A percentile compares a stretch with the other conserved stretches of the same genome.
Conservation (phyloP, 2,797 vertebrate genomes). For the Diplodus puntazzo region DNA sequence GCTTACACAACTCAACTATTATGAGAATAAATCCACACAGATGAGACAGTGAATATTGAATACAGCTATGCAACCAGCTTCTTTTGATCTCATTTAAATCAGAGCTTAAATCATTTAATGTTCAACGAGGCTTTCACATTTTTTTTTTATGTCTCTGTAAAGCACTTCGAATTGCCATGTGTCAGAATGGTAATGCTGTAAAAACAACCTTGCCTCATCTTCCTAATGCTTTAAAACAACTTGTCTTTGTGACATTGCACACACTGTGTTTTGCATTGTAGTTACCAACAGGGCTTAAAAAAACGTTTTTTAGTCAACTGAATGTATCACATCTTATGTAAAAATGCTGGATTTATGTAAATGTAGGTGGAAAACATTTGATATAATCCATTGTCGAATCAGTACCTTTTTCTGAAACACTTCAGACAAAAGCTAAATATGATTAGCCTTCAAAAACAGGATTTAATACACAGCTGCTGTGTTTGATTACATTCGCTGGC, state of each 20-base stretch:
- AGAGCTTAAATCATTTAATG: too few species aligned
- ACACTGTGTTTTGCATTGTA: neutral
- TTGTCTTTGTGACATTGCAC: neutral
- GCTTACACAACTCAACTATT: neutral
- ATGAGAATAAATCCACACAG: neutral
- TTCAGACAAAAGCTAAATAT: neutral
- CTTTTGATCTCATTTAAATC: too few species aligned
- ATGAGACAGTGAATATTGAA: neutral
- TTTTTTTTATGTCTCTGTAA: too few species aligned
- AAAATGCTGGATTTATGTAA: neutral
- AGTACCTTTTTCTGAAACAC: neutral
- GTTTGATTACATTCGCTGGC: neutral
- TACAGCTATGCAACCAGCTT: too few species aligned
- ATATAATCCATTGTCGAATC: neutral
- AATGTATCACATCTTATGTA: neutral
- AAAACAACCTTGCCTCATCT: too few species aligned
- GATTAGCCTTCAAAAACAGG: neutral
- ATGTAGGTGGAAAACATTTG: neutral
- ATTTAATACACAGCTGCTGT: neutral
- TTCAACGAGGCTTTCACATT: too few species aligned
- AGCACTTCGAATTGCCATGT: too few species aligned
- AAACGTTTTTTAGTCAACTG: neutral
- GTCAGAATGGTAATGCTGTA: too few species aligned
- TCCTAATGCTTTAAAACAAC: neutral
- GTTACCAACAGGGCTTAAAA: neutral